Evolutionary conservation across 2,888 invertebrate species (phyloP), one percentile per base, ranked within the genome.

Genomic region (Sisyra nigra): DNA sequence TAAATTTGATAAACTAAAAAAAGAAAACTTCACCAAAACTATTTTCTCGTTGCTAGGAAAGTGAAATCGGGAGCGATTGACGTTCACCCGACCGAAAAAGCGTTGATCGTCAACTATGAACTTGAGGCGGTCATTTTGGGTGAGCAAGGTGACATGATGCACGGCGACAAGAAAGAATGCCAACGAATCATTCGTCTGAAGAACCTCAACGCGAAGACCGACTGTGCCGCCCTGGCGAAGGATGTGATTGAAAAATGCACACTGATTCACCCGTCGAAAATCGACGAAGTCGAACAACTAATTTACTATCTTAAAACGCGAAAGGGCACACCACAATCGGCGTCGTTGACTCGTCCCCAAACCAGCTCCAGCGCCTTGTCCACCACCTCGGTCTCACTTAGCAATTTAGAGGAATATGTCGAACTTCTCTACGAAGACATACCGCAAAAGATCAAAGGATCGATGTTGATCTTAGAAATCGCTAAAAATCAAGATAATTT

Each of bases 351-450:
- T 11, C 13, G 13, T 34, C 32, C 35, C 18, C 15, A n/a, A 8
- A 35, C 43, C 2, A 34, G 42, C 15, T 43, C 41, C 19, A 38
- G 42, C 13, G 31, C 18, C 17, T 44, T 37, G 41, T 44, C 49
- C 1, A 45, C 49, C 11, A 49, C 49, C 30, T 69, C 68, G 62
- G 68, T 68, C 51, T 64, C 69, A 45, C 80, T 94, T 50, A 83
- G 84, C 57, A 80, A 80, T 59, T 73, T 96, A 48, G 89, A 96
- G 59, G 85, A 83, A 54, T 98, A 98, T 65, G 84, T 97, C 43
- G 97, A 97, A 63, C 66, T 96, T 48, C 68, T 98, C 14, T 98
- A 98, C 63, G 97, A 98, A 65, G 94, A 94, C 51, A 76, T 86
- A 57, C 72, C 80, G 24, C 93, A 93, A 56, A 93, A 96, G 68